Percentiles rank a stretch among this genome's conserved stretches.
Conservation (phyloP, 92 coral and sea anemone genomes). For the Pocillopora meandrina region DNA sequence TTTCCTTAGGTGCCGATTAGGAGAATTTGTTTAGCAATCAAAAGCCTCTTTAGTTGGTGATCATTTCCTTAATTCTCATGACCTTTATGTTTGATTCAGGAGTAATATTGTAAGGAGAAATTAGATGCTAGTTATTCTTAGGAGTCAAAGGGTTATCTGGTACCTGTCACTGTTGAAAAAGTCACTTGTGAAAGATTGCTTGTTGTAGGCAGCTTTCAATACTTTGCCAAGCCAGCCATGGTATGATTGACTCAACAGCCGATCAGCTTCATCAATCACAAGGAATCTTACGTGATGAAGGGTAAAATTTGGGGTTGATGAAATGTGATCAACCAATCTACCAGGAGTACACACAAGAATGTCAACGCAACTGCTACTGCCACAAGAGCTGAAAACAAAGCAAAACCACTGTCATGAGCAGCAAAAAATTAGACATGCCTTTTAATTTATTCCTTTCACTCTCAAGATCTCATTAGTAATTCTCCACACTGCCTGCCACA, state of each 20-base stretch:
- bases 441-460: no score
- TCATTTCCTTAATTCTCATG: no score
- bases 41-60: no score
- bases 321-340: conserved; percentile 88
- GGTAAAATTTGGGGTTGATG: conserved; percentile 80
- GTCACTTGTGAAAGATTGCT: conserved; percentile 8
- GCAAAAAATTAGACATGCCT: no score
- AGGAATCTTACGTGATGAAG: conserved; percentile 86
- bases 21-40: no score
- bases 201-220: conserved; percentile 60
- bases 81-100: no score
- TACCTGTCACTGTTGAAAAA: not conserved
- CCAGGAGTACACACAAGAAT: conserved; percentile 95
- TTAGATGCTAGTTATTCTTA: no score
- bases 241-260: conserved; percentile 85
- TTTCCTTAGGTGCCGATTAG: no score
- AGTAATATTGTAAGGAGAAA: no score
- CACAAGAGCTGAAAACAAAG: conserved; percentile 56
- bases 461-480: no score
- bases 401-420: not conserved
- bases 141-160: no score
- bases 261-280: conserved; percentile 97
- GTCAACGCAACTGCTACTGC: conserved; percentile 78
- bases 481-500: no score
- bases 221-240: conserved; percentile 93